Base-by-base conservation (phyloP, 2,888 invertebrate genomes). In the Dolichomitus sp. region DNA sequence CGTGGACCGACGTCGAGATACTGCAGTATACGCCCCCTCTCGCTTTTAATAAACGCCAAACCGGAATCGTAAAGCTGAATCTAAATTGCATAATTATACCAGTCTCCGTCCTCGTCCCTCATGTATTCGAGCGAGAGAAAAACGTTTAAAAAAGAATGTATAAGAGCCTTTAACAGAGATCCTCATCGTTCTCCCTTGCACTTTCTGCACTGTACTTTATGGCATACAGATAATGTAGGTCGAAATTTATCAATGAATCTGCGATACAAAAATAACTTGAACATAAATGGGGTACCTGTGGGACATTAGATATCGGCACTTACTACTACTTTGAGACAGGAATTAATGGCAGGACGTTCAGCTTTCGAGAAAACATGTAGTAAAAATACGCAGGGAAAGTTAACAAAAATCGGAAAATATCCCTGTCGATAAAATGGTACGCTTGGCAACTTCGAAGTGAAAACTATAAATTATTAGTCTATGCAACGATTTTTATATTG, bases 21-120 rank as follows among this genome's bases (percentile, higher is more conserved):
- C 61, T 61, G 48, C 73, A 50, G 73, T 59, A 45, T 50, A 86
- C 89, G 90, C 89, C 90, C 89, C 91, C 91, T 92, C 89, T 92
- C 89, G 89, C 88, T 91, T 91, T 92, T 91, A 91, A 91, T 91
- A 90, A 83, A 89, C 88, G 87, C 88, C 87, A 89, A 91, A 91
- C 91, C 90, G 90, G 91, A 91, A 92, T 91, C 88, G 88, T 89
- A 88, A 87, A 89, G 87, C 90, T 90, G 91, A 91, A 91, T 92
- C 90, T 92, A 92, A 92, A 92, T 92, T 92, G 90, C 91, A 89
- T 91, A 91, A 92, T 92, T 91, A 92, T 91, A 90, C 89, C 89
- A 86, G 87, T 87, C 87, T 86, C 85, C 85, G 80, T 73, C 78
- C 81, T 79, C 80, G 80, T 82, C 68, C 65, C 66, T 78, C 80